Percentiles rank a stretch among this genome's conserved stretches.
Conservation (phyloP, 2,888 invertebrate genomes). For the Hirtodrosophila cameraria region DNA sequence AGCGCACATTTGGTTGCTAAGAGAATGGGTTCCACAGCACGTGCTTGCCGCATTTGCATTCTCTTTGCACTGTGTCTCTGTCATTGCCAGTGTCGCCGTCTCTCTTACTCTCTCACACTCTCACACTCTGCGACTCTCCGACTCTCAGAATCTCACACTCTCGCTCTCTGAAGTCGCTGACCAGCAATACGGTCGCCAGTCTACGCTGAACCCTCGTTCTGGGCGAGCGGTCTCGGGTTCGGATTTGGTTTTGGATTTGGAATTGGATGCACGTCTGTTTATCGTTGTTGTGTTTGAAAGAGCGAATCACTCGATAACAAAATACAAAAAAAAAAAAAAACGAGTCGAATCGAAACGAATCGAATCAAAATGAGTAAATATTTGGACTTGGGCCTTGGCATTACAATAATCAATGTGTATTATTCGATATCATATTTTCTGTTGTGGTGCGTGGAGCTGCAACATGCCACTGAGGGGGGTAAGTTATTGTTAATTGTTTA, state of each 20-base stretch:
- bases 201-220: constrained; percentile 62
- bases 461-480: constrained; percentile 24
- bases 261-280: constrained; percentile 24
- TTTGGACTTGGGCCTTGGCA: constrained; percentile 53
- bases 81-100: too few species aligned
- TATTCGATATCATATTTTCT: constrained; percentile 49
- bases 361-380: constrained; percentile 40
- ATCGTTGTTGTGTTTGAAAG: constrained; percentile 17
- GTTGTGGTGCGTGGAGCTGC: constrained; percentile 50
- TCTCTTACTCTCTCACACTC: background rate
- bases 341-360: background rate
- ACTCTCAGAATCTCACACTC: constrained; percentile 1
- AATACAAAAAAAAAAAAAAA: too few species aligned
- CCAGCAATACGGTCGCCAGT: constrained; percentile 42
- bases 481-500: constrained; percentile 7
- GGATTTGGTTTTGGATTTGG: constrained; percentile 11
- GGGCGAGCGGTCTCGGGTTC: constrained; percentile 58
- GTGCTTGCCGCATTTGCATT: constrained; percentile 18
- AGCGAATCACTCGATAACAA: constrained; percentile 18
- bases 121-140: constrained; percentile 1
- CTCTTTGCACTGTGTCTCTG: background rate
- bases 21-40: constrained; percentile 37
- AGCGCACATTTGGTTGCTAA: constrained; percentile 2
- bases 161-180: constrained; percentile 30
- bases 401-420: constrained; percentile 49